Base-by-base conservation (phyloP, 2,113 vertebrate species). In the Morone chrysops region DNA sequence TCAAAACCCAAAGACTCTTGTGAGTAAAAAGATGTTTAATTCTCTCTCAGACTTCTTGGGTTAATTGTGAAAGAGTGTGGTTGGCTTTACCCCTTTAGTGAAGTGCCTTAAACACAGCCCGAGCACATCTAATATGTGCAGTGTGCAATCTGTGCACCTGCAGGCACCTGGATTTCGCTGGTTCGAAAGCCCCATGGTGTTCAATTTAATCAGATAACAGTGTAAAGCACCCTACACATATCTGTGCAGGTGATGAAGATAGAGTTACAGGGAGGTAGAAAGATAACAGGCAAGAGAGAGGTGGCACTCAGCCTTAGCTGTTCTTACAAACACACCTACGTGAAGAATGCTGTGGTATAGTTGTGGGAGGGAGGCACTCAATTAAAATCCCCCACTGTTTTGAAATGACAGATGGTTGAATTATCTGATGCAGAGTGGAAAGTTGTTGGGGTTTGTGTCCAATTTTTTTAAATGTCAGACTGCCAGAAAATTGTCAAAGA, bases 91-190 rank as follows among this genome's bases (percentile, higher is more conserved):
- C n/a, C 13, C 9, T 51, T 47, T 54, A 31, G 54, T 70, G 10
- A 81, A 78, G 51, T 83, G 48, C 63, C 60, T 72, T 77, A 31
- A 56, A 63, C 9, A 71, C 11, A 74, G 68, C 68, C 68, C 7
- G 48, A 50, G 56, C 40, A 56, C 4, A 41, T 67, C 6, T 50
- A 48, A 57, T 22, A 54, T 31, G 31, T 68, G 68, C 14, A 63
- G 47, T 25, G 14, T 40, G 13, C 63, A 41, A 80, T 54, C 20
- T 66, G 41, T 65, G 45, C 14, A 59, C 73, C 14, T 82, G 67
- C 65, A 83, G 53, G 76, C 63, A 70, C 53, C 61, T 80, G 81
- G 70, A 66, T 83, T 89, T 92, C 4, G 90, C 86, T 81, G 84
- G 85, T 84, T 81, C 84, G 80, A 92, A 90, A 68, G 20, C 67